Evolutionary conservation across 2,113 vertebrate genomes (phyloP).

Genomic region (Empidonax alnorum): DNA sequence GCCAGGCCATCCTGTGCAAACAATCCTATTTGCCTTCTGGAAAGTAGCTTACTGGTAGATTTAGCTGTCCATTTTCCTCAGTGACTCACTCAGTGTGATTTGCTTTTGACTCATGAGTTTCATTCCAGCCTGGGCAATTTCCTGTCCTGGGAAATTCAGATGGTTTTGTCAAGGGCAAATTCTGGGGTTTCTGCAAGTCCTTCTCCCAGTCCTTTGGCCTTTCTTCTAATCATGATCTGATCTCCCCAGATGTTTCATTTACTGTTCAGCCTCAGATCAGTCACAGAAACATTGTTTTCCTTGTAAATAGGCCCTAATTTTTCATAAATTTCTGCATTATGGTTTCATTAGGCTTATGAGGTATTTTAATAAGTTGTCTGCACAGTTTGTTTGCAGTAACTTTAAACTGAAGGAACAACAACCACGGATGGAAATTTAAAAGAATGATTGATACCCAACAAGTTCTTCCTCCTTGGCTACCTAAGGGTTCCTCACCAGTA

Average conservation of each 20-base stretch:
- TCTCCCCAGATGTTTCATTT: background rate
- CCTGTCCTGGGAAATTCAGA: background rate
- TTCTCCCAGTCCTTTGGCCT: background rate
- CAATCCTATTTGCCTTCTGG: background rate
- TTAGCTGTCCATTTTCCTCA: background rate
- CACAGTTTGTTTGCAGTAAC: background rate
- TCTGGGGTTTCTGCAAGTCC: background rate
- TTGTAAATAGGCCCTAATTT: background rate
- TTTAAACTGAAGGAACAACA: background rate
- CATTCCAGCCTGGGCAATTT: background rate
- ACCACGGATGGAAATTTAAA: accelerated
- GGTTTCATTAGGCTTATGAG: background rate
- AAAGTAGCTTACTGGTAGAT: background rate
- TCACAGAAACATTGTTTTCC: background rate
- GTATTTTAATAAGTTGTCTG: background rate
- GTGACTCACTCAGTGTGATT: background rate
- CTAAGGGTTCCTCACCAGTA: background rate
- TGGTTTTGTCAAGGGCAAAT: background rate
- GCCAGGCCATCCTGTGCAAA: background rate
- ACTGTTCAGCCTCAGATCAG: background rate
- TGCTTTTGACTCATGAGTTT: background rate
- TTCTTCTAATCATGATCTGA: background rate
- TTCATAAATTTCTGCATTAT: background rate
- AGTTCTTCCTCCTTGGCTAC: background rate
- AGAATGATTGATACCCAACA: background rate